phyloP scores from a whole-genome alignment of 2,113 vertebrate species.

The Pseudopodoces humilis region DNA sequence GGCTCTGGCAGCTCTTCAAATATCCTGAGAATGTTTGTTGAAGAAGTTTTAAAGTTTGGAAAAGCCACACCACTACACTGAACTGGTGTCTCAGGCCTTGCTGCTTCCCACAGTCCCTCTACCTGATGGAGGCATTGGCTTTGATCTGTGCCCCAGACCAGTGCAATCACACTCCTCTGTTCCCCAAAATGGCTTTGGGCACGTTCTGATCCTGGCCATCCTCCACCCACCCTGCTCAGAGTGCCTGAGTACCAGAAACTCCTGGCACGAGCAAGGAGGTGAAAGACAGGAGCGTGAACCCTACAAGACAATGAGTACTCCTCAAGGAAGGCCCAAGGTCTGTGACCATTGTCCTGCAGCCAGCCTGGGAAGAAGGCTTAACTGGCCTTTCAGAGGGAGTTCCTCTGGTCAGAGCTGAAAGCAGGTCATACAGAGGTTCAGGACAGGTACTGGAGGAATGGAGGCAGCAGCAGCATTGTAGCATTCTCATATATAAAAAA shows the following conservation, averaged over 20 bases:
- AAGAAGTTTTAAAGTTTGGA: not conserved
- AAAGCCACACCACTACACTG: not conserved
- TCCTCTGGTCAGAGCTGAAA: not conserved
- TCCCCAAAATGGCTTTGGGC: not conserved
- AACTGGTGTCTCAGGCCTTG: not conserved
- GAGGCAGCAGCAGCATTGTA: not conserved
- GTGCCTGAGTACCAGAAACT: not conserved
- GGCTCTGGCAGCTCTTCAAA: not conserved
- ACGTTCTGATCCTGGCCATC: not conserved
- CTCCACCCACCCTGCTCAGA: not conserved
- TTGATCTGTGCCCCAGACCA: not conserved
- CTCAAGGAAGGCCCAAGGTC: not conserved
- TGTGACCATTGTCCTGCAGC: not conserved
- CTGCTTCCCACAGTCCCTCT: not conserved
- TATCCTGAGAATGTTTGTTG: not conserved
- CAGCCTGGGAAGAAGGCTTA: not conserved
- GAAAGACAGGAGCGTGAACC: not conserved
- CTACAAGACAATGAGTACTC: not conserved
- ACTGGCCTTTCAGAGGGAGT: not conserved
- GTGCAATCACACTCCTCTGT: fast-evolving
- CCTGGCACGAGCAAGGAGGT: not conserved
- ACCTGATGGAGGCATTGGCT: not conserved
- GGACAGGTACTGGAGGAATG: fast-evolving
- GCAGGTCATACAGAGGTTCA: not conserved
- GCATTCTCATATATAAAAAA: not conserved